These are phyloP conservation scores for Rhyzopertha dominica DNA, from an alignment of 1,140 invertebrate species.

Conservation along the genomic window DNA sequence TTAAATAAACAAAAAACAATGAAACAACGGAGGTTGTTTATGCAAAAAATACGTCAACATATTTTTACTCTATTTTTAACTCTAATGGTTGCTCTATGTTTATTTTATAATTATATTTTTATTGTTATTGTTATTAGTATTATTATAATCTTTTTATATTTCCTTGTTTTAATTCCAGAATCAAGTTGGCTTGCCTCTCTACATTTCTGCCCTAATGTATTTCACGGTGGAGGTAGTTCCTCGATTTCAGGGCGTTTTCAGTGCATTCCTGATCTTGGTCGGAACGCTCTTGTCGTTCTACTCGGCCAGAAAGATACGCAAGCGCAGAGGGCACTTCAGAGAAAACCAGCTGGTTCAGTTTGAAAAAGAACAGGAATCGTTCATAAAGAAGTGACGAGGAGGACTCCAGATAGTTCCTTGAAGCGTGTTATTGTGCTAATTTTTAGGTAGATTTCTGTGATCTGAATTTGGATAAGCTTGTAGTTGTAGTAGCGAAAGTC, in stretches of 20 bases:
- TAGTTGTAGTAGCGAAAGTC: no score
- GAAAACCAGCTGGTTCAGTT: conserved; percentile 12
- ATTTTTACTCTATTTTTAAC: no score
- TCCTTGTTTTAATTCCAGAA: conserved; percentile 48
- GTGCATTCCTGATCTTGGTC: conserved; percentile 4
- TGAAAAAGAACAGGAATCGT: conserved; percentile 18
- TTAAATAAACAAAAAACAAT: no score
- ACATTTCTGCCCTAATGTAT: conserved; percentile 49
- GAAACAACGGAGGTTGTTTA: no score
- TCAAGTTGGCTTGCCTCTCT: conserved; percentile 53
- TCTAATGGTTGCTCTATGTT: no score
- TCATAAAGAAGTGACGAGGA: no score
- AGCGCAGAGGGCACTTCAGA: conserved; percentile 3
- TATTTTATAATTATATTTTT: neutral
- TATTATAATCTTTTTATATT: conserved; percentile 6
- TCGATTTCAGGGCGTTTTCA: conserved; percentile 18
- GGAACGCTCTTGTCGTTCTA: conserved; percentile 1
- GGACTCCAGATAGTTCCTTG: no score
- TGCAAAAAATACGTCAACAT: no score
- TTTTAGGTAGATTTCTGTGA: no score
- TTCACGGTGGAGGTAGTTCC: conserved; percentile 49
- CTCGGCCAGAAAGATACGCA: neutral
- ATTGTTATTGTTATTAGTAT: neutral
- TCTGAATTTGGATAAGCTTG: no score
- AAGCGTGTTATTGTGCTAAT: no score